Evolutionary conservation across 2,888 invertebrate genomes (phyloP).

Genomic region (Bibio marci): DNA sequence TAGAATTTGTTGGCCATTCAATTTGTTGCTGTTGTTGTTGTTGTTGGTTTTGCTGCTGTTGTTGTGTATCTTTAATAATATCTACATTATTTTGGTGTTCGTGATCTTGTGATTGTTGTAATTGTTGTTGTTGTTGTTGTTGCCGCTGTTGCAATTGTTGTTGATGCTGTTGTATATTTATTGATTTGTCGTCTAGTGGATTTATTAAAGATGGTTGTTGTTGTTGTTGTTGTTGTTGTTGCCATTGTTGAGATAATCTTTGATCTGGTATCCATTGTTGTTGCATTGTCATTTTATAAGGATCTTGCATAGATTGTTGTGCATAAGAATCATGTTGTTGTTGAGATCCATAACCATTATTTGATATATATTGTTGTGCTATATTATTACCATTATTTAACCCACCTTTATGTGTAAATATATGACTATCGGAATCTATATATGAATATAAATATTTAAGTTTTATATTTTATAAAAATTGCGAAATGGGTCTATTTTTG

Average conservation of each 20-base stretch:
- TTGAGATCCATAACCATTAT: slow-evolving; percentile 14
- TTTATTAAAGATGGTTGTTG: slow-evolving; percentile 1
- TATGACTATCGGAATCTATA: slow-evolving; percentile 39
- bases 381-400: slow-evolving; percentile 33
- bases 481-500: no score
- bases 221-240: slow-evolving; percentile 5
- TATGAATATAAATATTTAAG: slow-evolving; percentile 27
- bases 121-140: slow-evolving; percentile 1
- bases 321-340: slow-evolving; percentile 20
- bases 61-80: no score
- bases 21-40: background rate
- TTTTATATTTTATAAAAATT: no score
- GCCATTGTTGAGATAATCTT: slow-evolving; percentile 16
- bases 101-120: no score
- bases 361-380: slow-evolving; percentile 6
- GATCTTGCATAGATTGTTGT: slow-evolving; percentile 10
- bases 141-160: slow-evolving; percentile 8
- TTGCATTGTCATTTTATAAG: slow-evolving; percentile 7
- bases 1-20: slow-evolving; percentile 11
- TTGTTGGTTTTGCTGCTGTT: slow-evolving; percentile 7
- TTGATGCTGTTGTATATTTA: slow-evolving; percentile 4
- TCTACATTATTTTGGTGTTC: no score
- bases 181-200: background rate
- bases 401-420: slow-evolving; percentile 56
- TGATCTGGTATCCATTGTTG: slow-evolving; percentile 9